Evolutionary conservation across 2,113 vertebrate species (phyloP).

Genomic region (Heptranchias perlo): DNA sequence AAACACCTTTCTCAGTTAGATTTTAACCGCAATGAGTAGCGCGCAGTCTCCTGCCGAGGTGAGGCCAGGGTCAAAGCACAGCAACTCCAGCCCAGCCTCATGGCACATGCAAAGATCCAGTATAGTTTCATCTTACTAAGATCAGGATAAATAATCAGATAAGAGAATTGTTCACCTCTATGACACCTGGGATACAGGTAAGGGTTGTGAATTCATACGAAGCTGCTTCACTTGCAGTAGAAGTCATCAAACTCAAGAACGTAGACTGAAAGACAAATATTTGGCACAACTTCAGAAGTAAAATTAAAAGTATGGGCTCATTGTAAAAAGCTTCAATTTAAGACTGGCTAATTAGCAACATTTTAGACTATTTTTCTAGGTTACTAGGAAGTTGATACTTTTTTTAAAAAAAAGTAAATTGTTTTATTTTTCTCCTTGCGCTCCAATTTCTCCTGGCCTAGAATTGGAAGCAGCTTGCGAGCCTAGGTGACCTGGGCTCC

Average conservation of each 20-base stretch:
- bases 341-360: neutral
- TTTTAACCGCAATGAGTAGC: neutral
- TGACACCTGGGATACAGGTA: conserved; percentile 97
- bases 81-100: neutral
- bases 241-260: conserved; percentile 93
- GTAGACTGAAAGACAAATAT: conserved; percentile 73
- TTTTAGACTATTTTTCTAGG: neutral
- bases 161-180: conserved; percentile 65
- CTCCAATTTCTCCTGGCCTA: neutral
- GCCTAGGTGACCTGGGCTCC: neutral
- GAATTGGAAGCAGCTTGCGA: neutral
- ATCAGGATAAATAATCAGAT: neutral
- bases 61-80: neutral
- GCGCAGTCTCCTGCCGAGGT: neutral
- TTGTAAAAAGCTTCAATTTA: neutral
- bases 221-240: conserved; percentile 88
- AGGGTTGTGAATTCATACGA: conserved; percentile 96
- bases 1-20: neutral
- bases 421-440: neutral
- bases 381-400: neutral
- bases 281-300: neutral
- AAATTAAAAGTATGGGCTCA: neutral
- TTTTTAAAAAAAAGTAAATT: neutral
- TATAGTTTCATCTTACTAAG: neutral
- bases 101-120: neutral